Base-by-base conservation (phyloP, 2,888 invertebrate genomes). In the Endotricha flammealis region DNA sequence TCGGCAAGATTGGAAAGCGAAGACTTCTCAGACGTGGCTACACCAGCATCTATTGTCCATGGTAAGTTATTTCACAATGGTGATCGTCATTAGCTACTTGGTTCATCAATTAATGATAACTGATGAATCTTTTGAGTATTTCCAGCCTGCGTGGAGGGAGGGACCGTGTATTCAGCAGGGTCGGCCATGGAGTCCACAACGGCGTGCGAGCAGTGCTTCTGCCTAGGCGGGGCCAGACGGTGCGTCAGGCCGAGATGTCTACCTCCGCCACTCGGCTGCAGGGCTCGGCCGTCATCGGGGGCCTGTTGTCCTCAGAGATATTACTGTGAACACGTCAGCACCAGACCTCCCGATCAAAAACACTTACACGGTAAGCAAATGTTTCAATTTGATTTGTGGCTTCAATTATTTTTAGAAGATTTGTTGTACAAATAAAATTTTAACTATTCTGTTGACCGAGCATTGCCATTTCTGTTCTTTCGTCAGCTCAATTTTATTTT, bases 131-230 rank as follows among this genome's bases (percentile, higher is more conserved):
- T 22, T 55, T 45, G 57, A 74, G 79, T 71, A 50, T 65, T 76
- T 65, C 64, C 82, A 91, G 93, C 91, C 51, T 93, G 93, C 71
- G 80, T 91, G 58, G 87, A 89, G 50, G 91, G 91, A 50, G 93
- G 93, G 17, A 90, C 91, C 13, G 81, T 92, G 51, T 95, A 91
- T 75, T 92, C 91, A 10, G 92, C 93, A 30, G 94, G 94, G 2
- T 95, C 95, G 3, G 95, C 96, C 4, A 93, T 96, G 93, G 89
- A 90, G 48, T 91, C 93, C 3, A 90, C 90, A 10, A 89, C 90
- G 41, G 88, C 92, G n/a, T 96, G 96, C 79, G 93, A 95, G 73
- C 93, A 94, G 73, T 96, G 96, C 79, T 96, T 93, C 81, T 96
- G 96, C 66, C 90, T 94, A 53, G 83, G 88, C 16, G 94, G 93